These are phyloP conservation scores for Tricholaema leucomelas DNA, from an alignment of 2,113 vertebrate species.

Conservation along the genomic window DNA sequence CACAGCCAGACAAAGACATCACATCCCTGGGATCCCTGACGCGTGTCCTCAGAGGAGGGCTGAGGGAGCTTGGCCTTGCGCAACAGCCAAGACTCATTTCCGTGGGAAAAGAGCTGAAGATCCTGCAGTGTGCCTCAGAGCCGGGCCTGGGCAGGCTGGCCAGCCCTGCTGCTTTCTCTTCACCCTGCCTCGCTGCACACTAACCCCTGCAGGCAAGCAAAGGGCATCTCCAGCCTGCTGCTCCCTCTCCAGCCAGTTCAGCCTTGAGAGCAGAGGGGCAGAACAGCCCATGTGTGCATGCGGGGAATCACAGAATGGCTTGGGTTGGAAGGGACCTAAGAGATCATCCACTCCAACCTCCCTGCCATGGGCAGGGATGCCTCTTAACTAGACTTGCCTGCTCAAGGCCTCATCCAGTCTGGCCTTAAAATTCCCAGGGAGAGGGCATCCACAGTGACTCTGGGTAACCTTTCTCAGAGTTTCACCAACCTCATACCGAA, in stretches of 20 bases:
- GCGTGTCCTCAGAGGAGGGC: neutral
- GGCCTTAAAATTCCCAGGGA: too few relatives aligned
- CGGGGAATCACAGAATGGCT: neutral
- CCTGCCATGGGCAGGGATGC: too few relatives aligned
- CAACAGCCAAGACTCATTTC: neutral
- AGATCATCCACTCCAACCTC: too few relatives aligned
- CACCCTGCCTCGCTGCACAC: neutral
- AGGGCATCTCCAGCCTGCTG: rapidly evolving
- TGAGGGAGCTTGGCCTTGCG: rapidly evolving
- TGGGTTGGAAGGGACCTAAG: too few relatives aligned
- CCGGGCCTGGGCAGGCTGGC: neutral
- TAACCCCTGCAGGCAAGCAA: neutral
- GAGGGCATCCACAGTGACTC: too few relatives aligned
- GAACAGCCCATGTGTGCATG: rapidly evolving
- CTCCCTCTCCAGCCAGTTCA: neutral
- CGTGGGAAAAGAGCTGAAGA: neutral
- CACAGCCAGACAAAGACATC: neutral
- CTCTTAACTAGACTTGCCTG: too few relatives aligned
- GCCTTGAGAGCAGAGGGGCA: neutral
- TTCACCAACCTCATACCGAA: too few relatives aligned
- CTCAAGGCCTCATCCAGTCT: too few relatives aligned
- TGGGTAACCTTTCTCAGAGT: too few relatives aligned
- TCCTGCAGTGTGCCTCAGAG: neutral
- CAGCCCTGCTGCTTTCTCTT: neutral
- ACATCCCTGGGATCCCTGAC: neutral